Evolutionary conservation across 2,888 invertebrate genomes (phyloP), one percentile per base, ranked within the genome.

Genomic region (Drepana falcataria): DNA sequence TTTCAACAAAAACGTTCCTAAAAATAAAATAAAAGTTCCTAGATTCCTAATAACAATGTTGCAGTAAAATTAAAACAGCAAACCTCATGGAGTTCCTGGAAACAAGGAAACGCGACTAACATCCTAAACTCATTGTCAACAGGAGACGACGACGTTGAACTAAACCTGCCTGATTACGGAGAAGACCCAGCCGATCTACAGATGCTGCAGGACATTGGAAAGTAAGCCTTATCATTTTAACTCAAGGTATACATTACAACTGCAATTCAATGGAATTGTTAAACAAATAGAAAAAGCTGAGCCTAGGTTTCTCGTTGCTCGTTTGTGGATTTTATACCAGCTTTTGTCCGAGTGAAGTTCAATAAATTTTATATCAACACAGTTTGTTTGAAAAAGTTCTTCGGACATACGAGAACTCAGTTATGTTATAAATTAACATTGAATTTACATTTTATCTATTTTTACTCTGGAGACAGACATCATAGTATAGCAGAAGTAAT

Each of bases 161-260:
- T 85, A 53, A 86, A 77, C 65, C 69, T 79, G 59, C 75, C 86
- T 34, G 94, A 95, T 74, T 95, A 95, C 79, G 91, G 92, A 49
- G 94, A 94, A 65, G 94, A 94, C 68, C 92, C 93, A 6, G 87
- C 93, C 64, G 94, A 94, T 66, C 85, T 94, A 71, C 93, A 94
- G 73, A 73, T 94, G 66, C 85, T 94, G 60, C 93, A 94, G 71
- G 93, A 93, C 64, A 93, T 93, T 63, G 94, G 94, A 84, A 95
- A 95, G 95, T 95, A 87, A 94, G 94, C 92, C 52, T 41, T 60
- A 52, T 41, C 5, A 2, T 1, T 0, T 3, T 9, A 33, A 2
- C 0, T 3, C 0, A 56, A 53, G 48, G 37, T 47, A 55, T 7
- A 53, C 48, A 35, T 47, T 48, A 35, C 48, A 35, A 44, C 2